These are phyloP conservation scores for Neostethus bicornis DNA, from an alignment of 2,797 vertebrate species.

Conservation along the genomic window DNA sequence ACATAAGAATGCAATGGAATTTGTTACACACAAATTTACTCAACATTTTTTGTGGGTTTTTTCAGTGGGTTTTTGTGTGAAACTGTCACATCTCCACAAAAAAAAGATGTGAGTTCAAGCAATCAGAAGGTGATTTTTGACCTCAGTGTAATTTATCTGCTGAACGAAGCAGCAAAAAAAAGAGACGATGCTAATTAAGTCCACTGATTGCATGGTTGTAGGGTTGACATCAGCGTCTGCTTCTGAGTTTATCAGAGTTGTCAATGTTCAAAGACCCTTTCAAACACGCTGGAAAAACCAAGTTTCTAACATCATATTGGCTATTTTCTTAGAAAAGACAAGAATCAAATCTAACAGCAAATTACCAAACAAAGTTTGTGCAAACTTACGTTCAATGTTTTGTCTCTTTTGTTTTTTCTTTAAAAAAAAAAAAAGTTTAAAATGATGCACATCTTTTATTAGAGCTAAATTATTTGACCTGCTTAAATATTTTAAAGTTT, in stretches of 20 bases:
- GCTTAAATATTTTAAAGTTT: neutral
- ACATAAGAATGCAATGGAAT: too few relatives aligned
- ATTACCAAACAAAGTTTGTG: neutral
- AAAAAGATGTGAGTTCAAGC: constrained; percentile 23
- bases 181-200: too few relatives aligned
- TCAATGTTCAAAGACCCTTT: too few relatives aligned
- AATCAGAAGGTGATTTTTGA: neutral
- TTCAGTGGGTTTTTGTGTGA: constrained; percentile 2
- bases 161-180: too few relatives aligned
- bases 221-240: too few relatives aligned
- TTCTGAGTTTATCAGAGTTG: too few relatives aligned
- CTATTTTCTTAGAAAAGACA: neutral
- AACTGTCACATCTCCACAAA: constrained; percentile 18
- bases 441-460: too few relatives aligned
- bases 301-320: neutral
- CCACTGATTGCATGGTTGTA: too few relatives aligned
- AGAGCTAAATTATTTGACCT: neutral
- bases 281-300: neutral
- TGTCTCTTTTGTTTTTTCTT: neutral
- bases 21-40: too few relatives aligned
- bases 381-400: neutral
- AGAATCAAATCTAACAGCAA: neutral
- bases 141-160: neutral
- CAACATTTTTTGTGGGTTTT: too few relatives aligned
- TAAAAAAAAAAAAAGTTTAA: too few relatives aligned